Base-by-base conservation (phyloP, 2,113 vertebrate genomes). In the Hemichromis elongatus region DNA sequence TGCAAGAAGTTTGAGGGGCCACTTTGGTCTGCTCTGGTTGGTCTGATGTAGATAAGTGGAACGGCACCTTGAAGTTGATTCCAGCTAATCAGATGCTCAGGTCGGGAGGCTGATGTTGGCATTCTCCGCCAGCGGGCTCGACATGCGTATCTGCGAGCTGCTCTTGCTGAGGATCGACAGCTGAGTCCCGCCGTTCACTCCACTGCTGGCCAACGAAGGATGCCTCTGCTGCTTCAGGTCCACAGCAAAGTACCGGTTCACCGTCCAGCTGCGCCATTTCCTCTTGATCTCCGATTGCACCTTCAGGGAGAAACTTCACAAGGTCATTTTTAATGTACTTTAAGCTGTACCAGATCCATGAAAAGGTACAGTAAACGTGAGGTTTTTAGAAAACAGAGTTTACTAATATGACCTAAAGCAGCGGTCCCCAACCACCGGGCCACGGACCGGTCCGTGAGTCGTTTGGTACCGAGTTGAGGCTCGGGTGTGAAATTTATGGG, bases 271-370 rank as follows among this genome's bases (percentile, higher is more conserved):
- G 96, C 98, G 96, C 99, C 99, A 99, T 96, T 99, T 99, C 92
- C 99, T 97, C 97, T 99, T 99, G 97, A 99, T 98, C 97, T 99
- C 99, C 75, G 99, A 99, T 96, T 99, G 99, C 94, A 99, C 99
- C 99, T 99, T 98, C 95, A 96, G 97, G 97, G 95, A 97, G 96
- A 97, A 97, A 97, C 95, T 95, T 96, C 94, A 97, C 97, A 96
- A 94, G 54, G 96, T 98, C 97, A 98, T 96, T 97, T 96, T 93
- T 93, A 95, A 95, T 96, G 95, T 96, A 97, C 95, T 94, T 96
- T 92, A 86, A 94, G 97, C 96, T 87, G 96, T 10, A 81, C 40
- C 82, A 77, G 87, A 80, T 92, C 84, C 66, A 68, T 0, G 33
- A 94, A 94, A 91, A 95, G 95, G 96, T 92, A 88, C 87, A 84